Evolutionary conservation across 2,888 invertebrate genomes (phyloP).

Genomic region (Parelbella ahira): DNA sequence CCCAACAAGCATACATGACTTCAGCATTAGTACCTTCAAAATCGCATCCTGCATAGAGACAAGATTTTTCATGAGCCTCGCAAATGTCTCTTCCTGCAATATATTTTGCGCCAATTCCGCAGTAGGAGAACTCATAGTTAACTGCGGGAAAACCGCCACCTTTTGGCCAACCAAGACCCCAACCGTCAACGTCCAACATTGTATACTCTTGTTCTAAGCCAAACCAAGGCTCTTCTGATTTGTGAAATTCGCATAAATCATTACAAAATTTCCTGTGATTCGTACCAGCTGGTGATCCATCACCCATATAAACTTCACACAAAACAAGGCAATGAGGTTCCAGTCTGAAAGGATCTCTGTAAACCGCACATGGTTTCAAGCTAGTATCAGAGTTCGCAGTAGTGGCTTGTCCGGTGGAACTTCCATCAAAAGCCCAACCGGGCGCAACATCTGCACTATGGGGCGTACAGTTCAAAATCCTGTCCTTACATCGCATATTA

Average conservation of each 20-base stretch:
- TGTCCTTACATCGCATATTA: constrained; percentile 84
- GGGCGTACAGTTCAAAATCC: constrained; percentile 84
- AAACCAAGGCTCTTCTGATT: constrained; percentile 90
- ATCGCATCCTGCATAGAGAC: constrained; percentile 95
- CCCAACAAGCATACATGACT: constrained; percentile 97
- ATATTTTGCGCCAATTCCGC: constrained; percentile 96
- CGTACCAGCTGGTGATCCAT: constrained; percentile 85
- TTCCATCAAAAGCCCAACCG: constrained; percentile 95
- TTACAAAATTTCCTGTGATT: constrained; percentile 87
- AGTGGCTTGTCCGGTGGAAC: constrained; percentile 92
- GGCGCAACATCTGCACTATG: constrained; percentile 80
- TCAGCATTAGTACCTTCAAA: constrained; percentile 98
- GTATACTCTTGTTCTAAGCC: constrained; percentile 96
- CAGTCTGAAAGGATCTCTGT: constrained; percentile 93
- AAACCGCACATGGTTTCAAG: constrained; percentile 92
- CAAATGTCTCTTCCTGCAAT: constrained; percentile 95
- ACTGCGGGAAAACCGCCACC: constrained; percentile 93
- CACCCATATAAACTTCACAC: constrained; percentile 88
- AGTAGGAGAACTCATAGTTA: constrained; percentile 94
- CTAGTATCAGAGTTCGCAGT: constrained; percentile 93
- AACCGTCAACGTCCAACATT: constrained; percentile 90
- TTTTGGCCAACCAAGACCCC: constrained; percentile 96
- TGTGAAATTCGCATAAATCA: constrained; percentile 85
- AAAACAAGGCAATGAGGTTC: constrained; percentile 93
- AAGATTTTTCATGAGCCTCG: constrained; percentile 90